A percentile compares a stretch with the other conserved stretches of the same genome.
Evolutionary conservation across 2,888 invertebrate species (phyloP).

Genomic region (Thymelicus sylvestris): DNA sequence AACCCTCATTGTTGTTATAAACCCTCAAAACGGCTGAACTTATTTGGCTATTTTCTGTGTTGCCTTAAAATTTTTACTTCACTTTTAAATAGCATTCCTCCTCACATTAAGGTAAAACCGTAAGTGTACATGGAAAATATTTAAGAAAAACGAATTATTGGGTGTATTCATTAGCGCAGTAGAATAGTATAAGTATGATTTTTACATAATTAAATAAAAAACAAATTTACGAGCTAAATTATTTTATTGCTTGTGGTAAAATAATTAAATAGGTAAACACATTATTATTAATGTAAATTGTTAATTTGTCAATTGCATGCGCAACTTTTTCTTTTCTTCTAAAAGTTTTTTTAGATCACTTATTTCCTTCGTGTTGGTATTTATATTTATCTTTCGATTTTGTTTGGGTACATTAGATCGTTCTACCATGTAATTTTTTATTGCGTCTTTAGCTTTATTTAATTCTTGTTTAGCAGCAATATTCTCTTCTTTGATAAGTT

Average conservation of each 20-base stretch:
- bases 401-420: slow-evolving; percentile 57
- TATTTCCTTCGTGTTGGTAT: slow-evolving; percentile 66
- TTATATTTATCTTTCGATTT: slow-evolving; percentile 54
- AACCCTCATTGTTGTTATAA: too few species aligned
- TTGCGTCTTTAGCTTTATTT: slow-evolving; percentile 72
- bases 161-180: too few species aligned
- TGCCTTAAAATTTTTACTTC: too few species aligned
- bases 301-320: slow-evolving; percentile 52
- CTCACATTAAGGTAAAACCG: too few species aligned
- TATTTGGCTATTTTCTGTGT: too few species aligned
- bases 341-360: slow-evolving; percentile 74
- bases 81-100: too few species aligned
- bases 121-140: too few species aligned
- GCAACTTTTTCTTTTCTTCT: slow-evolving; percentile 75
- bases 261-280: neutral
- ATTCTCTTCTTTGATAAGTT: slow-evolving; percentile 72
- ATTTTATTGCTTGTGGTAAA: neutral
- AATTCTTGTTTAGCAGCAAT: slow-evolving; percentile 73
- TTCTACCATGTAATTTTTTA: slow-evolving; percentile 67
- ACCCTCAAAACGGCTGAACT: too few species aligned
- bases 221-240: neutral
- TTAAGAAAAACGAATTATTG: too few species aligned
- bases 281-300: neutral
- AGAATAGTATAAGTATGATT: too few species aligned
- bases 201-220: too few species aligned